phyloP scores from a whole-genome alignment of 2,113 vertebrate species.

The Campylorhamphus procurvoides region DNA sequence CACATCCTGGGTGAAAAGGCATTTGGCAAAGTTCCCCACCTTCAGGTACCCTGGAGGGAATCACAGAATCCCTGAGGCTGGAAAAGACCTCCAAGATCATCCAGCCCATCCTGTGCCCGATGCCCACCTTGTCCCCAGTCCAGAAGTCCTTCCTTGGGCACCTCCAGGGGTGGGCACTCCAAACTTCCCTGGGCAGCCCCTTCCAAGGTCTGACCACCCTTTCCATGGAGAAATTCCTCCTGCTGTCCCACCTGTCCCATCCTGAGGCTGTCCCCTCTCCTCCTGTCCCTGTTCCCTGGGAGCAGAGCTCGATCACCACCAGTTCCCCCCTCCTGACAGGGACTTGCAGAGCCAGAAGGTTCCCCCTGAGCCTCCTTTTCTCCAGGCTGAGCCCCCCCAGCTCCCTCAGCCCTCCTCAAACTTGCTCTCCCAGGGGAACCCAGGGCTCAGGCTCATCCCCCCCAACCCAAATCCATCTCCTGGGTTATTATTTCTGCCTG shows the following conservation, averaged over 20 bases:
- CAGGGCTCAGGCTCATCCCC: not conserved
- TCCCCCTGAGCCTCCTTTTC: not conserved
- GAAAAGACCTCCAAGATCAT: not conserved
- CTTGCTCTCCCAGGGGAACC: not conserved
- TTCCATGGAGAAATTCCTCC: not conserved
- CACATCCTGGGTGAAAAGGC: not conserved
- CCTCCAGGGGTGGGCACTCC: not conserved
- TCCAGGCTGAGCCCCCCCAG: not conserved
- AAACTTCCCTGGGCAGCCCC: not conserved
- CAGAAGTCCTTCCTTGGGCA: not conserved
- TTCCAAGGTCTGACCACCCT: rapidly evolving
- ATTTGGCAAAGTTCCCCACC: not conserved
- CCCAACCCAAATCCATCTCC: not conserved
- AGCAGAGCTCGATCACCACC: not conserved
- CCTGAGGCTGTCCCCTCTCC: not conserved
- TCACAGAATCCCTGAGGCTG: not conserved
- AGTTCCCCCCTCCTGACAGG: not conserved
- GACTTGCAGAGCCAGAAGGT: not conserved
- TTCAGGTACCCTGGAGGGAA: not conserved
- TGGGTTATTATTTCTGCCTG: not conserved
- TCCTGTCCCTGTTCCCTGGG: not conserved
- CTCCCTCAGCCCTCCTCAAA: not conserved
- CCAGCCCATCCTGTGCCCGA: rapidly evolving
- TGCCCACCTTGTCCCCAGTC: too few relatives aligned
- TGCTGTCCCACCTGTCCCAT: rapidly evolving